phyloP scores from a whole-genome alignment of 2,888 invertebrate genomes.

The Nomada flava region DNA sequence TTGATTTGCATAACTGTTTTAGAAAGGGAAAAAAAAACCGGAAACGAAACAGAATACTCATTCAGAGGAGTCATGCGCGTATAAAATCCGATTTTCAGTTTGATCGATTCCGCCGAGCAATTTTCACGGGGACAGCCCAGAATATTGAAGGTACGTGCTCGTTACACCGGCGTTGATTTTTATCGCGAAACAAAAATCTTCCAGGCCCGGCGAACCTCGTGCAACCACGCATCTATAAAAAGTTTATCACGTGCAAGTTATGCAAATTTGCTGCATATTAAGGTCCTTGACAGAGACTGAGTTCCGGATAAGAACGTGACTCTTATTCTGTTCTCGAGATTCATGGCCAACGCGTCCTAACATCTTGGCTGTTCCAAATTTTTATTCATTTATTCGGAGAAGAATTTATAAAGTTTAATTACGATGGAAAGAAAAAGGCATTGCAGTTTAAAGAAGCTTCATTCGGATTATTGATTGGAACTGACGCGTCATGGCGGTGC shows the following conservation, averaged over 20 bases:
- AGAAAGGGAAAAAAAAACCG: neutral
- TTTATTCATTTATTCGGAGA: neutral
- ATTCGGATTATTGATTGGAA: neutral
- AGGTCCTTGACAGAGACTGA: neutral
- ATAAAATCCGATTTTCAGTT: conserved; percentile 2
- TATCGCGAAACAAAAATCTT: neutral
- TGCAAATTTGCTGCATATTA: conserved; percentile 12
- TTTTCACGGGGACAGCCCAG: neutral
- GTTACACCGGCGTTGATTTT: neutral
- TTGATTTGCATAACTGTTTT: conserved; percentile 9
- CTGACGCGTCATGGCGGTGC: no score
- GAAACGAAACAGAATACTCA: neutral
- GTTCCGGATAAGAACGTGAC: conserved; percentile 17
- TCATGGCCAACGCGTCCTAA: neutral
- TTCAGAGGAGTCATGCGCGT: neutral
- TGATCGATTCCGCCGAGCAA: conserved; percentile 1
- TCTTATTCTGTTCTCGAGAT: neutral
- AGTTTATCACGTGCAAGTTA: conserved; percentile 18
- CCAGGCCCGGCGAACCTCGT: neutral
- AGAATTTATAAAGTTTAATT: neutral
- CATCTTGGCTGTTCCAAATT: neutral
- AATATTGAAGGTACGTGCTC: neutral
- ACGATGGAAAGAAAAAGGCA: neutral
- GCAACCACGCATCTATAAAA: conserved; percentile 1
- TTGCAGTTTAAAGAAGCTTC: neutral